phyloP scores from a whole-genome alignment of 1,140 invertebrate species.

The Scaptomyza graminum region DNA sequence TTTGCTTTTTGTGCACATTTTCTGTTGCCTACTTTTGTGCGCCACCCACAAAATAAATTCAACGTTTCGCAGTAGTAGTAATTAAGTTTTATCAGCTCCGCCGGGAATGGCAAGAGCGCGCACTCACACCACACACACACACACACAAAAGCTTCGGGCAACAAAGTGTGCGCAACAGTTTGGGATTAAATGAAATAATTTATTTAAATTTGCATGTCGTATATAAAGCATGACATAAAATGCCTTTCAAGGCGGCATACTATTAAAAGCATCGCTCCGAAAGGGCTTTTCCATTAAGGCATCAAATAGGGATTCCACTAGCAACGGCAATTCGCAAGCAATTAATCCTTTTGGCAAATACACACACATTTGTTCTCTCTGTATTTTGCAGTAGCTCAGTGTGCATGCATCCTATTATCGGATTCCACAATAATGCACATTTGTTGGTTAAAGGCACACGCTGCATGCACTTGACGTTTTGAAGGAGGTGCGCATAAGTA shows the following conservation, averaged over 20 bases:
- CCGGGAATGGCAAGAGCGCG: not conserved
- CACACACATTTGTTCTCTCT: not conserved
- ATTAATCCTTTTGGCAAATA: slow-evolving; percentile 1
- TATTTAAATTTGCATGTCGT: not conserved
- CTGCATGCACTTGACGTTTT: not conserved
- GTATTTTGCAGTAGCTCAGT: not conserved
- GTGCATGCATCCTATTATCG: slow-evolving; percentile 26
- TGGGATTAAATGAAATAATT: not conserved
- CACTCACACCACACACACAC: not conserved
- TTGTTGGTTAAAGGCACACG: not conserved
- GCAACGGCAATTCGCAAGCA: not conserved
- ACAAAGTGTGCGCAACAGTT: not conserved
- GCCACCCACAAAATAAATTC: slow-evolving; percentile 1
- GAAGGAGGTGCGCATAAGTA: too few species aligned
- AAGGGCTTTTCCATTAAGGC: not conserved
- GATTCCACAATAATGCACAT: slow-evolving; percentile 6
- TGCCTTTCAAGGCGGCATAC: not conserved
- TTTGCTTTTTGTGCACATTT: slow-evolving; percentile 12
- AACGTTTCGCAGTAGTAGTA: slow-evolving; percentile 1
- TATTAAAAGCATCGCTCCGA: too few species aligned
- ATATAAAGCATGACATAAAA: not conserved
- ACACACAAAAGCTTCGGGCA: not conserved
- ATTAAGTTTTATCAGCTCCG: slow-evolving; percentile 8
- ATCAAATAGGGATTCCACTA: not conserved
- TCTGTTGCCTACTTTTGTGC: slow-evolving; percentile 36